Evolutionary conservation across 2,888 invertebrate species (phyloP).

Genomic region (Orthosia incerta): DNA sequence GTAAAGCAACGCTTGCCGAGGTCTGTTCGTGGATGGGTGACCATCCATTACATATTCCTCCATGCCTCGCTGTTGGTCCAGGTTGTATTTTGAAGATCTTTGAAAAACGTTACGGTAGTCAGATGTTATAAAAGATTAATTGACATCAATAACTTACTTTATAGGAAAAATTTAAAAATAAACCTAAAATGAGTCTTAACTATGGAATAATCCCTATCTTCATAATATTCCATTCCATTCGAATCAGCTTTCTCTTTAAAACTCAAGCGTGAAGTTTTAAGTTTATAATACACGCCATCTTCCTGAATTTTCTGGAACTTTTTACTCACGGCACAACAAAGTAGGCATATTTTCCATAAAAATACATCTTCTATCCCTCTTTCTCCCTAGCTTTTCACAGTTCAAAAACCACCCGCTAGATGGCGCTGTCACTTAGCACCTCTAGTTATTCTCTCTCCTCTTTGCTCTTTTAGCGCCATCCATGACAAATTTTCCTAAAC

Average conservation of each 20-base stretch:
- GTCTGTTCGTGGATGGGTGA: too few species aligned
- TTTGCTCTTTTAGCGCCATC: constrained; percentile 67
- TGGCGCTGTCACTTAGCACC: constrained; percentile 61
- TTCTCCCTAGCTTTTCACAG: constrained; percentile 11
- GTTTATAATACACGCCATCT: constrained; percentile 54
- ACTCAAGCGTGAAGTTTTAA: background rate
- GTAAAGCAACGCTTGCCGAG: too few species aligned
- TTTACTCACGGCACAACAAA: background rate
- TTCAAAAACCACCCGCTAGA: constrained; percentile 72
- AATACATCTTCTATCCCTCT: background rate
- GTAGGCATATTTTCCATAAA: background rate
- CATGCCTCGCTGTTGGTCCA: too few species aligned
- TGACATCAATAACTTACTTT: too few species aligned
- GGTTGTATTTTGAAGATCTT: too few species aligned
- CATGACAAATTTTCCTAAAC: constrained; percentile 58
- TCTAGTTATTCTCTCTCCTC: too few species aligned
- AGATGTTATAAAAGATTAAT: too few species aligned
- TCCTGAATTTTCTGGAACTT: constrained; percentile 61
- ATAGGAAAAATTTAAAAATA: too few species aligned
- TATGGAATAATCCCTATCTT: background rate
- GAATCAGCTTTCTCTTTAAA: background rate
- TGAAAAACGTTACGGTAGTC: too few species aligned
- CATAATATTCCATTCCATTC: background rate
- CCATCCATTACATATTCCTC: too few species aligned
- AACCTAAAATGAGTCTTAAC: background rate